Conservation (phyloP, 1,140 invertebrate genomes). For the Solen grandis region DNA sequence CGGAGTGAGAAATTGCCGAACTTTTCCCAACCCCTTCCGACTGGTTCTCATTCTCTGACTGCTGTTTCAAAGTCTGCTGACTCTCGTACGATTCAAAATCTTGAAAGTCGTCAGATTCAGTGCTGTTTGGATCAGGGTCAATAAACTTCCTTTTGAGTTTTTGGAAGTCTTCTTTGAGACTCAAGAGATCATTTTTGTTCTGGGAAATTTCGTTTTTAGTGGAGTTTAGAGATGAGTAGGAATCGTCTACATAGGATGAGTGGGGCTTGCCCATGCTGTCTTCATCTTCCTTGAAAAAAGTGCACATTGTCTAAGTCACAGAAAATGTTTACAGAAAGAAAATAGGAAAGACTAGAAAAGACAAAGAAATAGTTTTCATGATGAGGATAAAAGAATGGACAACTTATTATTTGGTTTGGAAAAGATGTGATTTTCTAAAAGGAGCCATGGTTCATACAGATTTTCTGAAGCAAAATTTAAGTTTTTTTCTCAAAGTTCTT, state of each 20-base stretch:
- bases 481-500: no score
- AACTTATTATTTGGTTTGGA: no score
- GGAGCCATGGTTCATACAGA: no score
- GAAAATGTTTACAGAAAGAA: not conserved
- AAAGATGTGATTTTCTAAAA: no score
- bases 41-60: constrained; percentile 31
- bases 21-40: constrained; percentile 37
- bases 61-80: constrained; percentile 58
- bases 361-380: not conserved
- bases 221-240: constrained; percentile 2
- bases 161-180: constrained; percentile 43
- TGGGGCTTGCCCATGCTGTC: not conserved
- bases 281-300: constrained; percentile 50
- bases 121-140: constrained; percentile 65
- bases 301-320: constrained; percentile 7
- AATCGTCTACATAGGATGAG: not conserved
- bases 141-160: constrained; percentile 46
- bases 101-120: constrained; percentile 74
- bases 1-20: constrained; percentile 71
- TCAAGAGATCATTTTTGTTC: constrained; percentile 44
- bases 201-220: constrained; percentile 41
- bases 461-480: no score
- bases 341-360: not conserved
- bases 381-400: not conserved
- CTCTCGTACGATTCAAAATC: constrained; percentile 77